These are phyloP conservation scores for Sesamia nonagrioides DNA, from an alignment of 1,140 invertebrate species.

Conservation along the genomic window DNA sequence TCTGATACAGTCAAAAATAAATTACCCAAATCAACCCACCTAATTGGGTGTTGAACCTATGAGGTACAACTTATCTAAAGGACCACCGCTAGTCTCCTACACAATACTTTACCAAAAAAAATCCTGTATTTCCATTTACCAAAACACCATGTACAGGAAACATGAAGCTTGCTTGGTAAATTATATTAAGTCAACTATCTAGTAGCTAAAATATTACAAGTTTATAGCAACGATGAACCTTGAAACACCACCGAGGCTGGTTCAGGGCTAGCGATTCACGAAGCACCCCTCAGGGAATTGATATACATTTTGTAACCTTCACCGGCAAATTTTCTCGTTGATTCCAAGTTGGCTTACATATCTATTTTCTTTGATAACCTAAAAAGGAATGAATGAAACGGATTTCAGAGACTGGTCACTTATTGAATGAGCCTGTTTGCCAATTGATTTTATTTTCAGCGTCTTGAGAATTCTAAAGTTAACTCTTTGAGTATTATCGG, in stretches of 20 bases:
- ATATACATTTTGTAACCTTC: slow-evolving; percentile 42
- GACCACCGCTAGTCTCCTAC: too few species aligned
- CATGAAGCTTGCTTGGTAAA: slow-evolving; percentile 1
- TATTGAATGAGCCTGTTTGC: slow-evolving; percentile 26
- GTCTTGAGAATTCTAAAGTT: neutral
- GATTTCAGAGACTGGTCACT: slow-evolving; percentile 22
- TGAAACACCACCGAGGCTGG: slow-evolving; percentile 10
- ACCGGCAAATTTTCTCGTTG: slow-evolving; percentile 20
- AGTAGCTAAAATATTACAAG: slow-evolving; percentile 32
- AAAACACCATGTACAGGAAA: neutral
- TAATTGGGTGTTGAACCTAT: too few species aligned
- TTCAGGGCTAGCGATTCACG: slow-evolving; percentile 37
- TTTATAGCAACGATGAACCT: slow-evolving; percentile 22
- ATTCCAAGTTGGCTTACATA: slow-evolving; percentile 4
- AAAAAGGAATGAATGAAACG: slow-evolving; percentile 14
- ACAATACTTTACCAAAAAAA: too few species aligned
- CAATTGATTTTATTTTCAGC: slow-evolving; percentile 26
- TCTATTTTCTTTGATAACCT: slow-evolving; percentile 37
- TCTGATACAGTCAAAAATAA: too few species aligned
- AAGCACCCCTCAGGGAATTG: slow-evolving; percentile 38
- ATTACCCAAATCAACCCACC: too few species aligned
- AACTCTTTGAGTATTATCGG: slow-evolving; percentile 13
- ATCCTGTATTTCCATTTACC: too few species aligned
- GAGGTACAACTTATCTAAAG: too few species aligned
- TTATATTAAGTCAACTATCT: slow-evolving; percentile 7